Base-by-base conservation (phyloP, 2,113 vertebrate species). In the Hyperoodon ampullatus region DNA sequence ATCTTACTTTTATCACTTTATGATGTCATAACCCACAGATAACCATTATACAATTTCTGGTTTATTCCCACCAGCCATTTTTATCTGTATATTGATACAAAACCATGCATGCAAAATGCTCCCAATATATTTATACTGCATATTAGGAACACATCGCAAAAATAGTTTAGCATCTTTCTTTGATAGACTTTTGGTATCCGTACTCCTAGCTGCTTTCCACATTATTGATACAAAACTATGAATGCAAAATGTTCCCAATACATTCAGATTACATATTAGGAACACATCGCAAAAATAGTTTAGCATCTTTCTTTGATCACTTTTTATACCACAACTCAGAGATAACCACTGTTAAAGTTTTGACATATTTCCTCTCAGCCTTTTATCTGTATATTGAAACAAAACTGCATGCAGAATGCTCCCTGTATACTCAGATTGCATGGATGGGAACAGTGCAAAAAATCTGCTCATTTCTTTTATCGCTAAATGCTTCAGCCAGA, bases 71-170 rank as follows among this genome's bases (percentile, higher is more conserved):
- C 65, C 39, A 93, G 47, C 65, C 19, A 94, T 86, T 90, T 86
- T 88, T 35, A 58, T 93, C 63, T 80, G 84, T 81, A 95, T 81
- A 88, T 50, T 58, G 97, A 97, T 94, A 96, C 96, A 96, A 97
- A 97, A 97, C 96, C 74, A 94, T 86, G 50, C 33, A 97, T 97
- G 97, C 96, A 97, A 98, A 94, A 97, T 98, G 90, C 75, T 88
- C 97, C 97, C 97, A 97, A 98, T 97, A 97, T 90, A 87, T 92
- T 90, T 80, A 70, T 85, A 94, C 35, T 72, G 44, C 93, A 97
- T 93, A 96, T 97, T 97, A 97, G 97, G 95, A 98, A 98, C 96
- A 97, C 96, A 97, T 96, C 96, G 92, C 97, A 97, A 96, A 96
- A 89, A 84, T 14, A 96, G 85, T 89, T 96, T 50, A 89, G 91